Percentiles rank a stretch among this genome's conserved stretches.
These are phyloP conservation scores for Macaca mulatta DNA, from an alignment of 2,113 vertebrate species.

Conservation along the genomic window DNA sequence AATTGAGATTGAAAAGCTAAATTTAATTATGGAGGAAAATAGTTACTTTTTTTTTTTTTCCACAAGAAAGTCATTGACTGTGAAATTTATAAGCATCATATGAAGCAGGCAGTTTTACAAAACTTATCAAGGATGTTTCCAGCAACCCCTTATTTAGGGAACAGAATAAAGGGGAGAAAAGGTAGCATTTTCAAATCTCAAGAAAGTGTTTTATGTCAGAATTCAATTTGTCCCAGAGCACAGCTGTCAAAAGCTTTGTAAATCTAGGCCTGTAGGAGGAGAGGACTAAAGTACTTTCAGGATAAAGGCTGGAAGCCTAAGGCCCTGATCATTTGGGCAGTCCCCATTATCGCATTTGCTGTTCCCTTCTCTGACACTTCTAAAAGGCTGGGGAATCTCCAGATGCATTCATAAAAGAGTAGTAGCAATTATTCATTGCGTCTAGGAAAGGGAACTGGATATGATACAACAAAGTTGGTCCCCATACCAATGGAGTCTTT, in stretches of 20 bases:
- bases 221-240: not conserved
- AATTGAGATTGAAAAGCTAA: not conserved
- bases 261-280: not conserved
- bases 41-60: not conserved
- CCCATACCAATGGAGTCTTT: too few species aligned
- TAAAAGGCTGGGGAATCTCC: not conserved
- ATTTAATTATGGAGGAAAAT: not conserved
- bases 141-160: not conserved
- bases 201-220: not conserved
- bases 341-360: not conserved
- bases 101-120: not conserved
- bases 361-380: not conserved
- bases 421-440: too few species aligned
- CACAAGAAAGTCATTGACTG: not conserved
- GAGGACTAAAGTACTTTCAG: not conserved
- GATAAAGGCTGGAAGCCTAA: not conserved
- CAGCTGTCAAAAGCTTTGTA: not conserved
- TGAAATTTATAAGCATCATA: not conserved
- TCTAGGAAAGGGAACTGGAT: not conserved
- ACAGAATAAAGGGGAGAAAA: not conserved
- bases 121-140: not conserved
- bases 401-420: not conserved
- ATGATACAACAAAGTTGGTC: too few species aligned
- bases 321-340: too few species aligned
- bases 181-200: not conserved